These are phyloP conservation scores for Zaprionus ghesquierei DNA, from an alignment of 1,140 invertebrate genomes.

Conservation along the genomic window DNA sequence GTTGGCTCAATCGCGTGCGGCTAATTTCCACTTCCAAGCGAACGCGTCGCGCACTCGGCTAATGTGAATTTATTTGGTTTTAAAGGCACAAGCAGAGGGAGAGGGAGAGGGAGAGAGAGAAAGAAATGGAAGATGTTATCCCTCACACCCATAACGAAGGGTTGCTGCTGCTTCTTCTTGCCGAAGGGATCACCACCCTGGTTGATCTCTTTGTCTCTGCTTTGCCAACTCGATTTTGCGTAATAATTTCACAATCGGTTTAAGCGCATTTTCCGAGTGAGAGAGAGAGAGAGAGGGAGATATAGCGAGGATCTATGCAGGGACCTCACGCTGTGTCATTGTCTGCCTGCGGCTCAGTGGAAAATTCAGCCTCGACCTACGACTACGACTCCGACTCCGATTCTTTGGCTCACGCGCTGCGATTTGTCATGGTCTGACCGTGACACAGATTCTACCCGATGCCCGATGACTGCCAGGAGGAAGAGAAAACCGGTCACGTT, in stretches of 20 bases:
- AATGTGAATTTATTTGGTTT: conserved; percentile 62
- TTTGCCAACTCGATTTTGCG: conserved; percentile 69
- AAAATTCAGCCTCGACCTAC: conserved; percentile 28
- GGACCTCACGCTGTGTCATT: conserved; percentile 65
- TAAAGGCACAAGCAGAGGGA: background rate
- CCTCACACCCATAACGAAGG: conserved; percentile 7
- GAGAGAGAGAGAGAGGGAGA: background rate
- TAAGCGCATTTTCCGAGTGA: conserved; percentile 44
- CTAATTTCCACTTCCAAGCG: conserved; percentile 64
- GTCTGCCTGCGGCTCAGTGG: conserved; percentile 40
- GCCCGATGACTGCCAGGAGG: conserved; percentile 9
- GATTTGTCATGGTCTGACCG: conserved; percentile 73
- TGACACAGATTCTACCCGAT: conserved; percentile 60
- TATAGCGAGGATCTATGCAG: background rate
- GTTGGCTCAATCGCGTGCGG: conserved; percentile 74
- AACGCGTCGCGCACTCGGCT: conserved; percentile 49
- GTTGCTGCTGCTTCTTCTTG: background rate
- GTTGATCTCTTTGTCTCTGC: background rate
- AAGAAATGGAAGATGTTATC: background rate
- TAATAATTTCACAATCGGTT: conserved; percentile 72
- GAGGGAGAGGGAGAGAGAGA: background rate
- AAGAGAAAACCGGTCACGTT: conserved; percentile 31
- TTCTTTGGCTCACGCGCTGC: conserved; percentile 70
- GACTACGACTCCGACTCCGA: background rate
- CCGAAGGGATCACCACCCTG: background rate